Conservation (phyloP, 2,888 invertebrate genomes). For the Bursaphelenchus okinawaensis region DNA sequence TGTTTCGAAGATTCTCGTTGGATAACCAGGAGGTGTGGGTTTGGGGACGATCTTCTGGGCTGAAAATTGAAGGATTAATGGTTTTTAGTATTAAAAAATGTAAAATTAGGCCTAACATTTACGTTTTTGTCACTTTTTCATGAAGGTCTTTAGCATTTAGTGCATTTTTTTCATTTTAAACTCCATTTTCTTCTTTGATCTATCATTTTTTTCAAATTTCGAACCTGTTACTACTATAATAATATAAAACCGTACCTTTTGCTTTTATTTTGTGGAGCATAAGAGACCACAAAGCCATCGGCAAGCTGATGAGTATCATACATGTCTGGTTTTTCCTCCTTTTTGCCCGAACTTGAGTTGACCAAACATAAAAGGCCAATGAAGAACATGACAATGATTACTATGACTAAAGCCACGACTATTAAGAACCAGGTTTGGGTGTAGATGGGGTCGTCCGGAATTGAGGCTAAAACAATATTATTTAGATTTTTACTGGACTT, state of each 20-base stretch:
- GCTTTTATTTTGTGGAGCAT: conserved; percentile 44
- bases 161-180: too few relatives aligned
- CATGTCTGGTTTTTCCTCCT: conserved; percentile 37
- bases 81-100: background rate
- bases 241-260: too few relatives aligned
- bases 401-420: conserved; percentile 60
- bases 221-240: too few relatives aligned
- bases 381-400: conserved; percentile 31
- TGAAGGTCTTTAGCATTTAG: too few relatives aligned
- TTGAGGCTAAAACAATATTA: conserved; percentile 33
- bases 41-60: conserved; percentile 35
- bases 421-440: conserved; percentile 62
- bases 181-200: too few relatives aligned
- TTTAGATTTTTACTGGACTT: too few relatives aligned
- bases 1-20: conserved; percentile 1
- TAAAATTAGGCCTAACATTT: background rate
- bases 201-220: too few relatives aligned
- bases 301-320: conserved; percentile 53
- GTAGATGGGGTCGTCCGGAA: conserved; percentile 59
- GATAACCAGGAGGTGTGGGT: conserved; percentile 51
- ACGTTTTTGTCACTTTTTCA: conserved; percentile 21
- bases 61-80: background rate
- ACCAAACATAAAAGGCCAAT: conserved; percentile 20
- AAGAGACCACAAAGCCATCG: conserved; percentile 51
- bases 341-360: conserved; percentile 24